These are phyloP conservation scores for Otolemur crassicaudatus DNA, from an alignment of 2,797 vertebrate species.

Conservation along the genomic window DNA sequence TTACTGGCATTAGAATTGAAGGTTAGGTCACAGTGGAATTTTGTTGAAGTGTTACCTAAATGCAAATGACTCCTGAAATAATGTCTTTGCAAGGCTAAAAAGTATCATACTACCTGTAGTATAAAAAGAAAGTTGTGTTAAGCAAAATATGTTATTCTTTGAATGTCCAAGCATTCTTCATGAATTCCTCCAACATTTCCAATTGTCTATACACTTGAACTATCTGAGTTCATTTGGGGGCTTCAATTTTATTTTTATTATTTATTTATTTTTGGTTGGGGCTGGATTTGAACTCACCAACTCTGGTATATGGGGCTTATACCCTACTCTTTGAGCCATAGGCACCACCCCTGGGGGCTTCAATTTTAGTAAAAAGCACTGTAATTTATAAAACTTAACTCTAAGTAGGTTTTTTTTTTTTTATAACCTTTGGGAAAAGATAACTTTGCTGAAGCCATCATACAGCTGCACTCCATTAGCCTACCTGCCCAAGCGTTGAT, in stretches of 20 bases:
- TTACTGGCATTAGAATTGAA: conserved; percentile 47
- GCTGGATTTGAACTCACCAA: too few relatives aligned
- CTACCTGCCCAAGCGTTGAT: not conserved
- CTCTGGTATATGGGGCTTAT: too few relatives aligned
- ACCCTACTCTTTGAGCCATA: too few relatives aligned
- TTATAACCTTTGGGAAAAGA: not conserved
- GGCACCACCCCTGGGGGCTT: not conserved
- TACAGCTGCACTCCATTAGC: not conserved
- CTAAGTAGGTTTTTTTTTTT: not conserved
- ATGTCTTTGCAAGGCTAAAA: not conserved
- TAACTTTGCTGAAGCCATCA: not conserved
- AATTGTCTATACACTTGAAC: not conserved
- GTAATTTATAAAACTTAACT: not conserved
- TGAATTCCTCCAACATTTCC: not conserved
- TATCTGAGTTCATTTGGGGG: not conserved
- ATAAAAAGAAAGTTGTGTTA: not conserved
- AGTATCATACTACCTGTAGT: not conserved
- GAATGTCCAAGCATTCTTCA: not conserved
- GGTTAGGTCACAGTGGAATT: conserved; percentile 7
- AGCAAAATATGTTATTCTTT: not conserved
- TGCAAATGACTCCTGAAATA: not conserved
- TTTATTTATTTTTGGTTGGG: too few relatives aligned
- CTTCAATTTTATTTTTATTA: not conserved
- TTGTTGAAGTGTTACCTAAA: conserved; percentile 52
- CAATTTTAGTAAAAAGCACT: not conserved